Base-by-base conservation (phyloP, 2,888 invertebrate genomes). In the Sarcophaga variegata region DNA sequence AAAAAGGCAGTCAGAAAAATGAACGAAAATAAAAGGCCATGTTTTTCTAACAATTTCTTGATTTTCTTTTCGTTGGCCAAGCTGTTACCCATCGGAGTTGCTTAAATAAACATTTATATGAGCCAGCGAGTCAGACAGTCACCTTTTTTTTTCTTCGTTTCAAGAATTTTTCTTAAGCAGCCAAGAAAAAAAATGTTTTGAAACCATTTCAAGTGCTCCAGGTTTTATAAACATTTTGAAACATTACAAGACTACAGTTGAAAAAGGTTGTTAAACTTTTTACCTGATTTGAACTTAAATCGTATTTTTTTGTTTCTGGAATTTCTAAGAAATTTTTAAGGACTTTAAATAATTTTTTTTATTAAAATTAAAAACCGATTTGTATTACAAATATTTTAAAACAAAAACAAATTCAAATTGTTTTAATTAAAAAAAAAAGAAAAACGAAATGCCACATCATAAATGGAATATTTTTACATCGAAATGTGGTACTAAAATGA, bases 51-150 rank as follows among this genome's bases (percentile, higher is more conserved):
- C 14, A 63, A 25, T 8, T 69, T 47, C 72, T 37, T 37, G 47
- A n/a, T 45, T 69, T 49, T 78, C n/a, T 20, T 78, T 27, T n/a
- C 49, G 70, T 45, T 54, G 54, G 54, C 54, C 54, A 54, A 54
- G 67, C n/a, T 70, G 72, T 83, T 72, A 72, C 69, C 76, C 71
- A 72, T 63, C 59, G 67, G 54, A 54, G 54, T 54, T 54, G 54
- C 12, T 83, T 86, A 83, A 60, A 77, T 77, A 72, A 86, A 86
- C 76, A 86, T 64, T 76, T 66, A 66, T 77, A 71, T 85, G 84
- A 54, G 67, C 45, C 62, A 27, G 17, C 49, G 54, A 75, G 74
- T 45, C 69, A 80, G 14, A 62, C 62, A 63, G 12, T 45, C 71
- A 27, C 27, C 27, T 20, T 54, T 54, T 54, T 54, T 14, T 49